A percentile compares a stretch with the other conserved stretches of the same genome.
Evolutionary conservation across 2,888 invertebrate species (phyloP).

Genomic region (Ophion costatus): DNA sequence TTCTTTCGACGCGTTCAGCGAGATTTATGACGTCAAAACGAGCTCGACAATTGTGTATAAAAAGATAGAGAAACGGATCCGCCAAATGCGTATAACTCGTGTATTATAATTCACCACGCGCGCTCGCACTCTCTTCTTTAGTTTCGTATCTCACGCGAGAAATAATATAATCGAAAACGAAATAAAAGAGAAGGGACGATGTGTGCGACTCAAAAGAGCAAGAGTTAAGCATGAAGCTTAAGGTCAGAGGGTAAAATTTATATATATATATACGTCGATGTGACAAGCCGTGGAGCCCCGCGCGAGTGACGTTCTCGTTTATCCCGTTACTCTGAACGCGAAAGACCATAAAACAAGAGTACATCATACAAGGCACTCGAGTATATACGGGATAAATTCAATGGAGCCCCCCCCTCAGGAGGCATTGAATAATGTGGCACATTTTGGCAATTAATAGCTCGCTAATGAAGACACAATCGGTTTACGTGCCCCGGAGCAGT

Average conservation of each 20-base stretch:
- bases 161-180: slow-evolving; percentile 57
- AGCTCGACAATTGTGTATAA: background rate
- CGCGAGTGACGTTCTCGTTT: slow-evolving; percentile 27
- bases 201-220: slow-evolving; percentile 7
- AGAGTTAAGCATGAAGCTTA: slow-evolving; percentile 16
- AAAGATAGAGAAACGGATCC: background rate
- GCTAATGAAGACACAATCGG: slow-evolving; percentile 81
- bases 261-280: slow-evolving; percentile 7
- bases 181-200: slow-evolving; percentile 6
- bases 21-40: too few species aligned
- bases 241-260: slow-evolving; percentile 47
- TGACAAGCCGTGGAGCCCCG: slow-evolving; percentile 42
- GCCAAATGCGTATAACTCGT: background rate
- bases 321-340: slow-evolving; percentile 44
- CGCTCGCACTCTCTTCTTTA: slow-evolving; percentile 47
- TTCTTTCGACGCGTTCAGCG: too few species aligned
- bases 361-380: slow-evolving; percentile 26
- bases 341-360: slow-evolving; percentile 29
- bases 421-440: slow-evolving; percentile 75
- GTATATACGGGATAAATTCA: slow-evolving; percentile 25
- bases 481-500: slow-evolving; percentile 69
- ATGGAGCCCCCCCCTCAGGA: slow-evolving; percentile 3
- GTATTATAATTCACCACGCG: slow-evolving; percentile 40
- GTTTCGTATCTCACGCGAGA: slow-evolving; percentile 76
- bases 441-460: slow-evolving; percentile 81